Conservation (phyloP, 1,140 invertebrate species). For the Formica selysi region DNA sequence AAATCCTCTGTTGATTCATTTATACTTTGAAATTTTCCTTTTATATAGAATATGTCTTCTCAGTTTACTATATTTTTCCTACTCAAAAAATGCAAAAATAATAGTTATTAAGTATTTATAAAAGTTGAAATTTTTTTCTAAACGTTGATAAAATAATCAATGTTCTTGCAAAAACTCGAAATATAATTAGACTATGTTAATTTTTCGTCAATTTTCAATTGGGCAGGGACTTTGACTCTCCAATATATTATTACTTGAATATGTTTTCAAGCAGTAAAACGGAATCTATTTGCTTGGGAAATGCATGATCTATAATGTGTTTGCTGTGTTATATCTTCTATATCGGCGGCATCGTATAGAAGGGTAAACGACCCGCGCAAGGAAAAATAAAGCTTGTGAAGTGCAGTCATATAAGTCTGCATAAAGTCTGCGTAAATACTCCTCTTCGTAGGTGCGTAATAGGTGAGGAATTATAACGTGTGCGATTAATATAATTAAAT, state of each 20-base stretch:
- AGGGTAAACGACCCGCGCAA: slow-evolving; percentile 48
- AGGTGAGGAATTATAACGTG: slow-evolving; percentile 48
- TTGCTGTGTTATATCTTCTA: slow-evolving; percentile 21
- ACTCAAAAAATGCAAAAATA: too few species aligned
- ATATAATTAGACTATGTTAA: not conserved
- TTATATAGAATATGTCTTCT: not conserved
- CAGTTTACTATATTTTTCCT: not conserved
- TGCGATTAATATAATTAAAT: slow-evolving; percentile 68
- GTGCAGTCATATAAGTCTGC: slow-evolving; percentile 33
- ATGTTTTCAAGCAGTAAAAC: not conserved
- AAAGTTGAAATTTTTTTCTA: not conserved
- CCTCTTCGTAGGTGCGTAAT: slow-evolving; percentile 36
- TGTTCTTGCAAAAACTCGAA: not conserved
- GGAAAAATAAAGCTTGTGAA: slow-evolving; percentile 84
- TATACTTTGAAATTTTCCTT: not conserved
- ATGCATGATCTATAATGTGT: slow-evolving; percentile 61
- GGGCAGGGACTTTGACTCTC: not conserved
- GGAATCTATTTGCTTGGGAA: slow-evolving; percentile 21
- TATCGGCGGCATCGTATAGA: slow-evolving; percentile 34
- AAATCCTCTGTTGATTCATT: not conserved
- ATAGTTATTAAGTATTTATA: not conserved
- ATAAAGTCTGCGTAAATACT: slow-evolving; percentile 36
- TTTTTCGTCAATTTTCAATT: not conserved
- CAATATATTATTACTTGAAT: not conserved
- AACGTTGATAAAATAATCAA: not conserved